Evolutionary conservation across 2,888 invertebrate species (phyloP), one percentile per base, ranked within the genome.

Genomic region (Eilema depressum): DNA sequence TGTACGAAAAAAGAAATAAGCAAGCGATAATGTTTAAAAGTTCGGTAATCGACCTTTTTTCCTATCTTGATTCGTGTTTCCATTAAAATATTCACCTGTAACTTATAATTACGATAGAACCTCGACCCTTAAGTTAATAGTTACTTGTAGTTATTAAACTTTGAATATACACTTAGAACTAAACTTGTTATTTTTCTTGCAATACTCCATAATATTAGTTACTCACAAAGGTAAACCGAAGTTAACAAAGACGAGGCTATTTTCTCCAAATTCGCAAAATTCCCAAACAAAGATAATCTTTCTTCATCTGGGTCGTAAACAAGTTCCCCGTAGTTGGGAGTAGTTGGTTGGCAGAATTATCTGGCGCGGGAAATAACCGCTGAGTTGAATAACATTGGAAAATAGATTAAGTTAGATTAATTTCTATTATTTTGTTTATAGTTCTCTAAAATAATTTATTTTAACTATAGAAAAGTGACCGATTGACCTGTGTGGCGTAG

Each of bases 261-360:
- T 74, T 72, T 26, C 28, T 66, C 68, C 25, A n/a, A 65, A 57
- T 47, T 64, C 57, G 47, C 64, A 68, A 67, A 72, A 69, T 73
- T 69, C 17, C 65, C 63, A 73, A 63, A 63, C 75, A 41, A 14
- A 80, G 67, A 67, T 75, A 73, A 76, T 76, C 75, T 76, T 70
- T 68, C 67, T 75, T 70, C 71, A 73, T 77, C 69, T 66, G 62
- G 59, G 63, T 69, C 69, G 56, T 69, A 60, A 73, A 73, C 74
- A 74, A 80, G 26, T 78, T 76, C 14, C 30, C 53, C n/a, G 63
- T 69, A 71, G 74, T 82, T 74, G 75, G 63, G 26, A n/a, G 28
- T 61, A 65, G 56, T 70, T 69, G 33, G 64, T 59, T 67, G 66
- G 71, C 69, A 70, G 57, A 63, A 74, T 78, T 23, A 65, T n/a